Percentiles rank a stretch among this genome's conserved stretches.
phyloP scores from a whole-genome alignment of 2,888 invertebrate species.

The Phyllotreta cruciferae region DNA sequence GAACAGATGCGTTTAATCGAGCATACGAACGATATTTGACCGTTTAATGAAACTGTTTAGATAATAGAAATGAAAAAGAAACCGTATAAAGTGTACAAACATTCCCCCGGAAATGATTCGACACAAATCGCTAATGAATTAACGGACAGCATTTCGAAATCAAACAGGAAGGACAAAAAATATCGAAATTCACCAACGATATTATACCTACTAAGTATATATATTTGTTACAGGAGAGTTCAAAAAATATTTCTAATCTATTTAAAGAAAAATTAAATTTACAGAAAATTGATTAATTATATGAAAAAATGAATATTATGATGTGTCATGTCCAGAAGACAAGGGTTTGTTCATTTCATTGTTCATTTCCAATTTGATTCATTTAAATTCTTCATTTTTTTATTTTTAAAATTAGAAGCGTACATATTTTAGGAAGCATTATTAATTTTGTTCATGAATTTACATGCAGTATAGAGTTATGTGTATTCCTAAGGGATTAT shows the following conservation, averaged over 20 bases:
- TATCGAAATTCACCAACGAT: slow-evolving; percentile 28
- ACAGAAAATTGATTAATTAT: too few species aligned
- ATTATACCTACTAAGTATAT: slow-evolving; percentile 12
- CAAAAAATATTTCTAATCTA: background rate
- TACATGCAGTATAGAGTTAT: too few species aligned
- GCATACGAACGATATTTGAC: slow-evolving; percentile 13
- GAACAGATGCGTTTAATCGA: background rate
- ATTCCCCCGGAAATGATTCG: slow-evolving; percentile 45
- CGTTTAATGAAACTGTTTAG: slow-evolving; percentile 25
- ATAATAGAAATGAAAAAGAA: slow-evolving; percentile 21
- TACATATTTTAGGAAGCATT: too few species aligned
- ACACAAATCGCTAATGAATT: slow-evolving; percentile 48
- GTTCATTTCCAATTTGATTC: too few species aligned
- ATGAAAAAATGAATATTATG: too few species aligned
- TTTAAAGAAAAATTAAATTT: too few species aligned
- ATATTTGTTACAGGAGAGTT: slow-evolving; percentile 1
- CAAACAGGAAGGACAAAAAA: slow-evolving; percentile 42
- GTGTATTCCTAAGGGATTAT: too few species aligned
- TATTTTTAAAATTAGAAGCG: too few species aligned
- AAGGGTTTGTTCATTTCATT: too few species aligned
- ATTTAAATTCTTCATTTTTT: too few species aligned
- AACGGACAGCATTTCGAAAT: slow-evolving; percentile 48
- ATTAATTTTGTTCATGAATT: too few species aligned
- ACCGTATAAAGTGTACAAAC: slow-evolving; percentile 24
- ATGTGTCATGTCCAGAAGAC: too few species aligned